phyloP scores from a whole-genome alignment of 2,797 vertebrate species.

The Microcaecilia unicolor region DNA sequence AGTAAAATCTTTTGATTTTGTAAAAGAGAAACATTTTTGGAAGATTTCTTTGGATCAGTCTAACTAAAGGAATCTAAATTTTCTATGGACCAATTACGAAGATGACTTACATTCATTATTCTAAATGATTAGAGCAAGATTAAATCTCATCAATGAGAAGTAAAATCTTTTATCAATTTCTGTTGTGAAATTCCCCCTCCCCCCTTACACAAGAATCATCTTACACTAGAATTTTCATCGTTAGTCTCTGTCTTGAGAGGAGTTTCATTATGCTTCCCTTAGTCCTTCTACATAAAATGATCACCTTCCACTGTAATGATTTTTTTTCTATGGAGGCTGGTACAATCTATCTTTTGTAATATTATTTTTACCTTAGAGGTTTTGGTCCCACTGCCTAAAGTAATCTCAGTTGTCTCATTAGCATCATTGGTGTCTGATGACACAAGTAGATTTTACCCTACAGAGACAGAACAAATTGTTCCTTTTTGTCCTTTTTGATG shows the following conservation, averaged over 20 bases:
- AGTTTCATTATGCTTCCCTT: slow-evolving; percentile 7
- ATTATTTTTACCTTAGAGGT: slow-evolving; percentile 19
- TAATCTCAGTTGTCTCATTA: slow-evolving; percentile 12
- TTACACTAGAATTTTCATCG: slow-evolving; percentile 1
- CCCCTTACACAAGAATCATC: neutral
- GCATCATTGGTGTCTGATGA: slow-evolving; percentile 13
- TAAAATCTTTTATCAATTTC: neutral
- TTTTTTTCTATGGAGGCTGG: slow-evolving; percentile 8
- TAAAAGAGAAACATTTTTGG: neutral
- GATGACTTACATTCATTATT: neutral
- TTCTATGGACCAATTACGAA: neutral
- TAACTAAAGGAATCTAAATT: neutral
- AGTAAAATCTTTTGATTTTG: no score
- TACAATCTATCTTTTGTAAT: slow-evolving; percentile 12
- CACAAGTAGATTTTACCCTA: neutral
- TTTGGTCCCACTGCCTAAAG: slow-evolving; percentile 7
- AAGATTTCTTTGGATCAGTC: neutral
- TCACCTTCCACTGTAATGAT: slow-evolving; percentile 12
- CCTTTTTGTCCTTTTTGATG: neutral
- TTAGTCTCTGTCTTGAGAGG: neutral
- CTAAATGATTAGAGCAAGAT: neutral
- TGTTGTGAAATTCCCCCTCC: neutral
- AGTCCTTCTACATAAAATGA: slow-evolving; percentile 8
- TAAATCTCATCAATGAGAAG: neutral
- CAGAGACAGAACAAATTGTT: neutral